Percentiles rank a stretch among this genome's conserved stretches.
Evolutionary conservation across 2,888 invertebrate species (phyloP).

Genomic region (Amphipyra tragopoginis): DNA sequence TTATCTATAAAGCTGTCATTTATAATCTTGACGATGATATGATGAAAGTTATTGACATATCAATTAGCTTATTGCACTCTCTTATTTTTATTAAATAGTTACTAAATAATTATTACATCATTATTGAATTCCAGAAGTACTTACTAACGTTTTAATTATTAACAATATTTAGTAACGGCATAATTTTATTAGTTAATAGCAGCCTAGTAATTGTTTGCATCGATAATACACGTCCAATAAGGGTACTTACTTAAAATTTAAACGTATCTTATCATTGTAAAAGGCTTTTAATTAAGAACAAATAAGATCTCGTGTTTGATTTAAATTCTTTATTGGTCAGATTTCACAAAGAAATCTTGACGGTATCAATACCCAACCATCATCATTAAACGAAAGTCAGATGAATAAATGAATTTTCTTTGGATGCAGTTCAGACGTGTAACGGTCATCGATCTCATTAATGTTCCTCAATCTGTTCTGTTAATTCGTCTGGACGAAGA

Average conservation of each 20-base stretch:
- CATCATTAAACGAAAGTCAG: conserved; percentile 33
- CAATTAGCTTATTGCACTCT: conserved; percentile 44
- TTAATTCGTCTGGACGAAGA: conserved; percentile 70
- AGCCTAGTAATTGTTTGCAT: too few relatives aligned
- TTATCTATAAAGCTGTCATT: conserved; percentile 50
- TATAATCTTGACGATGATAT: conserved; percentile 54
- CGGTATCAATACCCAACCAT: conserved; percentile 36
- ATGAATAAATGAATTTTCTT: conserved; percentile 63
- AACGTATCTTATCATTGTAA: conserved; percentile 7
- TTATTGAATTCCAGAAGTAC: neutral
- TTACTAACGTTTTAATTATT: neutral
- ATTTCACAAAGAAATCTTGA: conserved; percentile 29
- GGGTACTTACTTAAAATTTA: neutral
- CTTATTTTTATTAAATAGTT: conserved; percentile 34
- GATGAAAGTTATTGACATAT: conserved; percentile 55
- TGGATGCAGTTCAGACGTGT: conserved; percentile 59
- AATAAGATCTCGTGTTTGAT: too few relatives aligned
- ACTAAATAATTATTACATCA: conserved; percentile 3
- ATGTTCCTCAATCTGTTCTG: conserved; percentile 56
- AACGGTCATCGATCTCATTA: conserved; percentile 68
- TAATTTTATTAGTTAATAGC: too few relatives aligned
- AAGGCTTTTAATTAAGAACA: neutral
- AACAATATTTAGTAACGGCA: too few relatives aligned
- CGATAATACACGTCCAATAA: too few relatives aligned
- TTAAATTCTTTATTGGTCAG: neutral